A percentile compares a stretch with the other conserved stretches of the same genome.
These are phyloP conservation scores for Leptatherina wallacei DNA, from an alignment of 2,797 vertebrate species.

Conservation along the genomic window DNA sequence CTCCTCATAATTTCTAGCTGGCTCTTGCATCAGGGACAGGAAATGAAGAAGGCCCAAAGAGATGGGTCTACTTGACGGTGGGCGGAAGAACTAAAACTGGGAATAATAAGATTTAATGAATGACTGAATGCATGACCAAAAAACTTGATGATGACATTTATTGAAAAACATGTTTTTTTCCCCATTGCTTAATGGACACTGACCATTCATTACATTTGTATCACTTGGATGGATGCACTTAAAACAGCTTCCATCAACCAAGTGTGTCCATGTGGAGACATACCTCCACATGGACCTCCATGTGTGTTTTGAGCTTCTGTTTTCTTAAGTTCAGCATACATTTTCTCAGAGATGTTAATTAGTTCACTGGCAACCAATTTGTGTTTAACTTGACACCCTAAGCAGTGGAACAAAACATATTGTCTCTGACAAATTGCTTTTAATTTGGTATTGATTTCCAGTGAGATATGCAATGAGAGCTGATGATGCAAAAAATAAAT, in stretches of 20 bases:
- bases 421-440: constrained; percentile 12
- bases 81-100: neutral
- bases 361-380: no score
- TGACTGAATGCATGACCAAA: neutral
- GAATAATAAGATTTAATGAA: neutral
- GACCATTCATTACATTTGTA: constrained; percentile 11
- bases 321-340: constrained; percentile 4
- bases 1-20: neutral
- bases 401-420: no score
- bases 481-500: constrained; percentile 6
- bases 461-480: constrained; percentile 3
- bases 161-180: neutral
- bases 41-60: neutral
- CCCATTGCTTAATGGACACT: constrained; percentile 2
- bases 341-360: constrained; percentile 22
- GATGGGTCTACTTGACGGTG: neutral
- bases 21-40: neutral
- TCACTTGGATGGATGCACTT: constrained; percentile 10
- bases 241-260: neutral
- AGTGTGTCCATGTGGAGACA: neutral
- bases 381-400: no score
- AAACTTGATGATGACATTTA: no score
- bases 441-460: constrained; percentile 3
- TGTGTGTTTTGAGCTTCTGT: no score
- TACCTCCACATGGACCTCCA: constrained; percentile 14